These are phyloP conservation scores for Rhinoptilus africanus DNA, from an alignment of 2,113 vertebrate genomes.

Conservation along the genomic window DNA sequence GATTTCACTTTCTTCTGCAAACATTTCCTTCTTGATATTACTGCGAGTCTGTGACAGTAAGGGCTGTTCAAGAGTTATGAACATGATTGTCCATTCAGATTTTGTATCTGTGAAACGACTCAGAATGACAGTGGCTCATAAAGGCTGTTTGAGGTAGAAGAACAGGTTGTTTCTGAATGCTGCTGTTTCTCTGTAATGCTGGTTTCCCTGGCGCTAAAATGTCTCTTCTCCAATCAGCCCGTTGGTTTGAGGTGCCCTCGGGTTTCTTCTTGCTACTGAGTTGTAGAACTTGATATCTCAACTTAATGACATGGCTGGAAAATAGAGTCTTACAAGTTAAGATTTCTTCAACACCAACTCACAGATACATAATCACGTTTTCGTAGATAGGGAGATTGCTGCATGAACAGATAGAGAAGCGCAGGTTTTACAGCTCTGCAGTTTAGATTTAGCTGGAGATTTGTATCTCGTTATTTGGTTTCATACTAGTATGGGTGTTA, in stretches of 20 bases:
- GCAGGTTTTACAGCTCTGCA: neutral
- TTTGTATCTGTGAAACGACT: neutral
- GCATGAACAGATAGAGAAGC: neutral
- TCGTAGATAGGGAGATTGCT: neutral
- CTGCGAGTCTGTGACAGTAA: neutral
- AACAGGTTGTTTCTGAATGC: neutral
- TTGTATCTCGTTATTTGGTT: neutral
- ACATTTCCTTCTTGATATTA: accelerated
- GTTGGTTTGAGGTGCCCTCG: neutral
- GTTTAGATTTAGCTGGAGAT: neutral
- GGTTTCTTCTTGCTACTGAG: neutral
- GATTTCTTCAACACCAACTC: neutral
- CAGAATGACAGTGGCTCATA: neutral
- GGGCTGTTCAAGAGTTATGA: neutral
- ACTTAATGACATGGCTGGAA: neutral
- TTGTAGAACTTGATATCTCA: neutral
- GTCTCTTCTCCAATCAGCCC: neutral
- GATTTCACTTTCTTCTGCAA: neutral
- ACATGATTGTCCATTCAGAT: neutral
- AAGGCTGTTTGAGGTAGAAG: neutral
- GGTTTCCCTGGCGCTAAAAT: neutral
- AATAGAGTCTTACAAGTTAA: neutral
- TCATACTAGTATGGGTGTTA: neutral
- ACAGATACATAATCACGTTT: neutral
- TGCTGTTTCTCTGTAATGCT: neutral